phyloP scores from a whole-genome alignment of 1,140 invertebrate species.

The Arion vulgaris region DNA sequence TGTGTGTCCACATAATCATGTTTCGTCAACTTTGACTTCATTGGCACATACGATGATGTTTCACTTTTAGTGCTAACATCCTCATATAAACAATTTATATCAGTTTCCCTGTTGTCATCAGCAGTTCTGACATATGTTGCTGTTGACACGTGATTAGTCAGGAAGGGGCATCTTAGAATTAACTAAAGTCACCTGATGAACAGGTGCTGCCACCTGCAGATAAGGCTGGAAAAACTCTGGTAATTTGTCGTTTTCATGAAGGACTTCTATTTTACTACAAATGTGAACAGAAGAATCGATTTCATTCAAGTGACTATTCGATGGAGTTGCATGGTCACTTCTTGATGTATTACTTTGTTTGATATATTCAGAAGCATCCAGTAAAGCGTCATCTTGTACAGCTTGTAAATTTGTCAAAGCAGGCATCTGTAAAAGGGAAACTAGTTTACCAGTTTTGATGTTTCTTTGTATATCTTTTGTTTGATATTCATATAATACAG shows the following conservation, averaged over 20 bases:
- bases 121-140: neutral
- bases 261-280: neutral
- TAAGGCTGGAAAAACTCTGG: neutral
- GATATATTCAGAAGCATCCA: neutral
- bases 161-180: neutral
- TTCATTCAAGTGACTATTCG: neutral
- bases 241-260: neutral
- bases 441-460: neutral
- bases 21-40: neutral
- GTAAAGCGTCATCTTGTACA: neutral
- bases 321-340: neutral
- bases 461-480: neutral
- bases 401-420: neutral
- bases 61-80: neutral
- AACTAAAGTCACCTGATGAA: neutral
- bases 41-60: neutral
- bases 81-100: neutral
- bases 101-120: neutral
- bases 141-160: neutral
- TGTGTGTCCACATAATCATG: neutral
- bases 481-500: neutral
- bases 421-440: neutral
- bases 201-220: neutral
- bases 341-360: neutral
- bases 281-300: neutral